A percentile compares a stretch with the other conserved stretches of the same genome.
Conservation (phyloP, 2,113 vertebrate genomes). For the Argyrosomus japonicus region DNA sequence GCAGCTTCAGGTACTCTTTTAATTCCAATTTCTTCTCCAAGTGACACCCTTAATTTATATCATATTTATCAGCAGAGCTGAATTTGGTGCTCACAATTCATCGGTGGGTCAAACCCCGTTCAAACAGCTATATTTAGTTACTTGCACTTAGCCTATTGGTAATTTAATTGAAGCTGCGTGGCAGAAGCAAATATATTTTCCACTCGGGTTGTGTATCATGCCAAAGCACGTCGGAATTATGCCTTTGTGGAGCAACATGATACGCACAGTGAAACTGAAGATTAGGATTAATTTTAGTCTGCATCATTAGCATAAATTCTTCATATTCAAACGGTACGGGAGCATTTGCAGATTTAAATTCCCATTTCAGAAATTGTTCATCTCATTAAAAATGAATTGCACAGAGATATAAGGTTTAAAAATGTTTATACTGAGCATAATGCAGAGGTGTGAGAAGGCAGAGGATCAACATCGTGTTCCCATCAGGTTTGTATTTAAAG, state of each 20-base stretch:
- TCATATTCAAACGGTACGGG: conserved; percentile 23
- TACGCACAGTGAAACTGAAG: conserved; percentile 52
- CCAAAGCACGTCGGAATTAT: conserved; percentile 38
- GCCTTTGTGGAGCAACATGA: conserved; percentile 47
- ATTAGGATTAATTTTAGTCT: conserved; percentile 57
- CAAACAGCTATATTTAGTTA: conserved; percentile 72
- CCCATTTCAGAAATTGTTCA: background rate
- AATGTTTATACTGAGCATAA: background rate
- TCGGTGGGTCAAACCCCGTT: conserved; percentile 59
- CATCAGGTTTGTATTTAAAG: conserved; percentile 15
- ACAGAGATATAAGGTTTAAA: background rate
- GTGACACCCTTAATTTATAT: conserved; percentile 37
- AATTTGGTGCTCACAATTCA: conserved; percentile 45
- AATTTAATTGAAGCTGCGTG: conserved; percentile 72
- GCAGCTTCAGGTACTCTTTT: conserved; percentile 23
- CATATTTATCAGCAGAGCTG: conserved; percentile 46
- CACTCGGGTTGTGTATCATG: conserved; percentile 60
- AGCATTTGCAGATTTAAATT: conserved; percentile 26
- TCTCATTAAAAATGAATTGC: conserved; percentile 11
- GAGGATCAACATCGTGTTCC: background rate
- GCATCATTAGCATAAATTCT: conserved; percentile 46
- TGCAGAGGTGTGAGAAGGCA: background rate
- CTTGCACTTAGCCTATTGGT: conserved; percentile 67
- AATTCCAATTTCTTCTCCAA: conserved; percentile 30
- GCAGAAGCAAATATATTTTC: conserved; percentile 68